A percentile compares a stretch with the other conserved stretches of the same genome.
phyloP scores from a whole-genome alignment of 2,113 vertebrate genomes.

The Oncorhynchus kisutch region DNA sequence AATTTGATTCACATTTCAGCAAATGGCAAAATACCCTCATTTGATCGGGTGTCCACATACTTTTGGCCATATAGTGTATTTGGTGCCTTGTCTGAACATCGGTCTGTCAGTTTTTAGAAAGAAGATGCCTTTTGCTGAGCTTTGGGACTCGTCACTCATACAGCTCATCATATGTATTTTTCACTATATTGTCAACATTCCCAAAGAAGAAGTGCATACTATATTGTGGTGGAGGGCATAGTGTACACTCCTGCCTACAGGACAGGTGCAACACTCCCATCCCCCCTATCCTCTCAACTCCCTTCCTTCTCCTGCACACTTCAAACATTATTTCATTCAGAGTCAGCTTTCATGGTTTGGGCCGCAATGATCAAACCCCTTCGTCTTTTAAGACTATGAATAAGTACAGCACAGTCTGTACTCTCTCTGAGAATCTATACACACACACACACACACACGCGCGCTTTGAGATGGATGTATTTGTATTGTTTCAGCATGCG shows the following conservation, averaged over 20 bases:
- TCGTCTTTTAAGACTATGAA: constrained; percentile 32
- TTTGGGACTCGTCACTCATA: background rate
- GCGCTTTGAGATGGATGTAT: background rate
- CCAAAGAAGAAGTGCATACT: background rate
- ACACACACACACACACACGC: background rate
- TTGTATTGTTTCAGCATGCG: background rate
- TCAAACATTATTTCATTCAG: constrained; percentile 17
- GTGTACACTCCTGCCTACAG: constrained; percentile 7
- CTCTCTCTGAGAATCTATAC: background rate
- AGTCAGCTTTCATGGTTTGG: constrained; percentile 39
- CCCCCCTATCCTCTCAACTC: background rate
- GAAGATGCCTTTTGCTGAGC: background rate
- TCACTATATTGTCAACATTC: background rate
- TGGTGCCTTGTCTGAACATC: background rate
- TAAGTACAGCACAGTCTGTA: background rate
- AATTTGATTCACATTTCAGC: no score
- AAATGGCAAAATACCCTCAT: no score
- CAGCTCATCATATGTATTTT: background rate
- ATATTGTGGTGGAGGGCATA: background rate
- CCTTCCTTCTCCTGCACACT: background rate
- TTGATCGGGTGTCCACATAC: no score
- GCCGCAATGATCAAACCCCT: constrained; percentile 24
- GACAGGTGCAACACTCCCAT: constrained; percentile 18
- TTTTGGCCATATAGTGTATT: no score
- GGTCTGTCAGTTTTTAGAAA: background rate